phyloP scores from a whole-genome alignment of 2,113 vertebrate genomes.

The Ptilorrhoa leucosticta region DNA sequence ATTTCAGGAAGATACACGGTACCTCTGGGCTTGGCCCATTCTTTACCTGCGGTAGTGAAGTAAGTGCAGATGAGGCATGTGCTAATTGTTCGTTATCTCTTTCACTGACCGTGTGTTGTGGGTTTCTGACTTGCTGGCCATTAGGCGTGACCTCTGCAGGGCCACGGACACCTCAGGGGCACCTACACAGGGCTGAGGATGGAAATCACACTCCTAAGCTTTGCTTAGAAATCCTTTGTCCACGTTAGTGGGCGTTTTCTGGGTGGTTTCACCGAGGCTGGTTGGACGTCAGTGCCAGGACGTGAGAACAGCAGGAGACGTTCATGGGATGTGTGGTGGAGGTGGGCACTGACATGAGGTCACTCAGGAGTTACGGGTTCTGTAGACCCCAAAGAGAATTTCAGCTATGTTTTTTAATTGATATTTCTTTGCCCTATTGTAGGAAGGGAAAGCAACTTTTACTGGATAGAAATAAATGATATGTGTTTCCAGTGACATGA shows the following conservation, averaged over 20 bases:
- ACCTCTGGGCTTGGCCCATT: slow-evolving; percentile 49
- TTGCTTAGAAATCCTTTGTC: not conserved
- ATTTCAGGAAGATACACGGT: slow-evolving; percentile 59
- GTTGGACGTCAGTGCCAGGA: rapidly evolving
- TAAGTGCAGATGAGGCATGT: slow-evolving; percentile 49
- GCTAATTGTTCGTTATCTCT: slow-evolving; percentile 1
- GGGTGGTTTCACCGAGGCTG: not conserved
- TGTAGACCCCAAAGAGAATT: not conserved
- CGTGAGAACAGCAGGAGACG: not conserved
- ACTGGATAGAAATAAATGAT: not conserved
- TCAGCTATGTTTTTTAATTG: not conserved
- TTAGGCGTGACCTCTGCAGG: not conserved
- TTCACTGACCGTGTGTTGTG: not conserved
- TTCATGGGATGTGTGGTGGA: not conserved
- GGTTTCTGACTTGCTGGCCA: not conserved
- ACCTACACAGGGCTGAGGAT: not conserved
- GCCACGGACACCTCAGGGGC: not conserved
- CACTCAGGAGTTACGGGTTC: not conserved
- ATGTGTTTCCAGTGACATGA: not conserved
- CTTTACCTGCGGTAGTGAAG: slow-evolving; percentile 56
- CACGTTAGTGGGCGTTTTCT: rapidly evolving
- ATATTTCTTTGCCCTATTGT: not conserved
- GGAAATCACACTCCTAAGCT: not conserved
- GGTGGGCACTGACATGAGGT: not conserved
- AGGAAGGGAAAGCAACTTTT: not conserved